Conservation (phyloP, 2,797 vertebrate genomes). For the Protonibea diacanthus region DNA sequence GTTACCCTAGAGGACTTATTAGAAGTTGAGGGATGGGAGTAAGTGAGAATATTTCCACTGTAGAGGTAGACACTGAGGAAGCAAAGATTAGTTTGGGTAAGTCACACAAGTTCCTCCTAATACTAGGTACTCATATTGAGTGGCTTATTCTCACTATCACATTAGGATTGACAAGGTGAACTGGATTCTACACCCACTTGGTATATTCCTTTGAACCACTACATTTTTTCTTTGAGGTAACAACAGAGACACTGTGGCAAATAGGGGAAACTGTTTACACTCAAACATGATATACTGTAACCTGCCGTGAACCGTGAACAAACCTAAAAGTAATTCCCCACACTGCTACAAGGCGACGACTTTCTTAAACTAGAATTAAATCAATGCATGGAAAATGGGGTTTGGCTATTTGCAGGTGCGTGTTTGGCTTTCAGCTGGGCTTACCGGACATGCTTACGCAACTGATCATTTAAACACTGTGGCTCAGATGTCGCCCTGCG, state of each 20-base stretch:
- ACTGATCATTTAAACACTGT: constrained; percentile 36
- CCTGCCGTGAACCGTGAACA: constrained; percentile 33
- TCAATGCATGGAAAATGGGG: constrained; percentile 23
- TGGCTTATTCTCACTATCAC: neutral
- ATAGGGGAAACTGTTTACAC: constrained; percentile 61
- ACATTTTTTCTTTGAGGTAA: neutral
- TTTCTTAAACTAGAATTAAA: constrained; percentile 27
- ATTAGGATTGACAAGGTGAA: neutral
- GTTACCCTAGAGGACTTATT: constrained; percentile 65
- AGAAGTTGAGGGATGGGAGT: constrained; percentile 40
- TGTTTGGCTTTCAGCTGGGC: constrained; percentile 30
- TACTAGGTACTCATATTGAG: neutral
- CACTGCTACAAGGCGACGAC: neutral
- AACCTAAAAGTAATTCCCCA: constrained; percentile 7
- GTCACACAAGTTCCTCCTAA: constrained; percentile 17
- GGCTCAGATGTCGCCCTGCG: constrained; percentile 59
- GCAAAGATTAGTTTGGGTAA: constrained; percentile 47
- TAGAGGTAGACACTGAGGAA: constrained; percentile 50
- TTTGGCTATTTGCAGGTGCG: constrained; percentile 51
- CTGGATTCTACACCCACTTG: neutral
- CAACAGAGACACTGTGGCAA: constrained; percentile 20
- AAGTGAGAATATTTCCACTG: constrained; percentile 57
- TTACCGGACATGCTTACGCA: constrained; percentile 50
- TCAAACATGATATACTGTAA: constrained; percentile 41
- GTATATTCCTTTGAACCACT: neutral